Evolutionary conservation across 2,888 invertebrate genomes (phyloP).

Genomic region (Melangyna quadrimaculata): DNA sequence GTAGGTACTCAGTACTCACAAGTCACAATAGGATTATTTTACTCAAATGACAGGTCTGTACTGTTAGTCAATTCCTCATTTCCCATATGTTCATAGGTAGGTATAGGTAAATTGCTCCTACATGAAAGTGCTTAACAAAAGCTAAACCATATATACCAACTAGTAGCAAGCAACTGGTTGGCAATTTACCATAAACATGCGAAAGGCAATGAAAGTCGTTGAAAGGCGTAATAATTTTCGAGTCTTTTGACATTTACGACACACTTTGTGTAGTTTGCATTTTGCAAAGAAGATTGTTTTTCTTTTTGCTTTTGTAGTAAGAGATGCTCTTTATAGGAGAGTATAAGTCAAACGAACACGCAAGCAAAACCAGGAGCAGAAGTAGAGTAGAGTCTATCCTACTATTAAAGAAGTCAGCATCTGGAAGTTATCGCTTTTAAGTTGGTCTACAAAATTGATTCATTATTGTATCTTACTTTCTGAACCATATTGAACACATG

Average conservation of each 20-base stretch:
- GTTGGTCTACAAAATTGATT: neutral
- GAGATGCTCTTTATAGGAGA: neutral
- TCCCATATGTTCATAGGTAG: neutral
- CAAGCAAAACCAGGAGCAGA: slow-evolving; percentile 47
- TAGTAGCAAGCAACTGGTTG: slow-evolving; percentile 58
- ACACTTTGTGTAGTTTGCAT: slow-evolving; percentile 47
- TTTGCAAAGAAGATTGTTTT: slow-evolving; percentile 27
- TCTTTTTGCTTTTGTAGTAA: neutral
- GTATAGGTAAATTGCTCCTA: neutral
- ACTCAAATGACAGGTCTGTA: slow-evolving; percentile 36
- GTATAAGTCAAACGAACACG: slow-evolving; percentile 5
- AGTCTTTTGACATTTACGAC: slow-evolving; percentile 61
- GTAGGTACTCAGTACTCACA: neutral
- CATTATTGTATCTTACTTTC: neutral
- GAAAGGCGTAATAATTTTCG: slow-evolving; percentile 65
- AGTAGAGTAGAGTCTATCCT: too few relatives aligned
- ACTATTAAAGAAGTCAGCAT: slow-evolving; percentile 32
- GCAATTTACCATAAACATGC: slow-evolving; percentile 65
- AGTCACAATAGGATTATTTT: slow-evolving; percentile 57
- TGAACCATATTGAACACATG: neutral
- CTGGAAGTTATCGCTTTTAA: slow-evolving; percentile 56
- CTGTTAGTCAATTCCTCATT: slow-evolving; percentile 20
- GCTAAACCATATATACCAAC: neutral
- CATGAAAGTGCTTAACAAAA: neutral
- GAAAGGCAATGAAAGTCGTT: slow-evolving; percentile 64